Base-by-base conservation (phyloP, 2,888 invertebrate species). In the Cataglyphis rosenhaueri region DNA sequence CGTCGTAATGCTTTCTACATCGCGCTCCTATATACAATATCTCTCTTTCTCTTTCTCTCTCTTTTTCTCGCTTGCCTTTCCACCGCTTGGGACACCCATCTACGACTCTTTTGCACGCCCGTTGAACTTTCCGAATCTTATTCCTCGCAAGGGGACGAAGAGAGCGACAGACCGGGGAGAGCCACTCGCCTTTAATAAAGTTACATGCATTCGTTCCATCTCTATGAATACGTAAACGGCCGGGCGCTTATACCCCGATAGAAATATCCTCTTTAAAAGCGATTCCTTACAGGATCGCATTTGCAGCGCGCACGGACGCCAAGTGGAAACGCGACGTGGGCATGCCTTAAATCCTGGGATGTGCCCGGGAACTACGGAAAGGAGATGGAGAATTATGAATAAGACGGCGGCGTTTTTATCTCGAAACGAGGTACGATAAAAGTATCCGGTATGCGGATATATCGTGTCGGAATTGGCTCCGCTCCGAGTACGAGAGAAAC, bases 141-240 rank as follows among this genome's bases (percentile, higher is more conserved):
- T 78, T 78, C 68, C 68, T 68, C 78, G 81, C 78, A 32, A 64
- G 76, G 48, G 61, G 21, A 52, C 62, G 48, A 52, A 52, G 57
- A 41, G 29, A 32, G 52, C 61, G 48, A 64, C 62, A 52, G 44
- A 65, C 32, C 76, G 41, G 41, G n/a, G 21, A 78, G 44, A 59
- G 78, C 73, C 73, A 66, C 82, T 79, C 82, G 82, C 66, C 81
- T 89, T 81, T 89, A 86, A 89, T 87, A 86, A 87, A 89, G 64
- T 81, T 82, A 82, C 88, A 83, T 76, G 89, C 81, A 85, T 87
- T 86, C 83, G 66, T 65, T 82, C 81, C 84, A 81, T 86, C 81
- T 86, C 86, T 86, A 85, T 84, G 85, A 87, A 87, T 89, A 84
- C 88, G 84, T 87, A 81, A 87, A 84, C 85, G 82, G 70, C 85